phyloP scores from a whole-genome alignment of 2,888 invertebrate genomes.

The Drosophila anceps region DNA sequence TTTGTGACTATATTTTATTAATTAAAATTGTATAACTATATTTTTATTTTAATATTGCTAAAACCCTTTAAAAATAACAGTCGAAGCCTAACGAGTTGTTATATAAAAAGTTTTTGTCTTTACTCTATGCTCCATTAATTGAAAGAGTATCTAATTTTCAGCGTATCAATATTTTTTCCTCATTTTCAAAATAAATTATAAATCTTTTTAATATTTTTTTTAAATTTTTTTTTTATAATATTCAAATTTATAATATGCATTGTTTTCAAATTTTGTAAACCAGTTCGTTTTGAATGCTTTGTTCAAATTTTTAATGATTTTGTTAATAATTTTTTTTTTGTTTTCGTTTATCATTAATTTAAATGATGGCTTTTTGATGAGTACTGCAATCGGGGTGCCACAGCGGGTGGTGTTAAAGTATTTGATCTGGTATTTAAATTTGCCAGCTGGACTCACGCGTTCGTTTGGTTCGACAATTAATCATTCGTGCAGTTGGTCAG shows the following conservation, averaged over 20 bases:
- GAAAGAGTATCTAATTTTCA: neutral
- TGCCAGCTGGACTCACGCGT: conserved; percentile 26
- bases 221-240: conserved; percentile 22
- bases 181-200: conserved; percentile 49
- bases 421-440: conserved; percentile 38
- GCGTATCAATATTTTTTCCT: neutral
- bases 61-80: no score
- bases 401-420: conserved; percentile 14
- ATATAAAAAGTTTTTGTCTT: no score
- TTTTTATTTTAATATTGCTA: no score
- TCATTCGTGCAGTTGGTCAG: conserved; percentile 53
- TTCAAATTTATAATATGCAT: conserved; percentile 29
- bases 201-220: conserved; percentile 4
- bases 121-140: no score
- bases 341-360: conserved; percentile 58
- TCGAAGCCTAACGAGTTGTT: no score
- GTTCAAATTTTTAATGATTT: conserved; percentile 65
- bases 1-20: no score
- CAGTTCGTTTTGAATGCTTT: conserved; percentile 33
- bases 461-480: conserved; percentile 36
- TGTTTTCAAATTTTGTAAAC: conserved; percentile 9
- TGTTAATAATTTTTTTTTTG: conserved; percentile 55
- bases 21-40: no score
- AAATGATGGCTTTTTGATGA: conserved; percentile 55
- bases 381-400: conserved; percentile 14